Evolutionary conservation across 2,113 vertebrate species (phyloP).

Genomic region (Macroglossus sobrinus): DNA sequence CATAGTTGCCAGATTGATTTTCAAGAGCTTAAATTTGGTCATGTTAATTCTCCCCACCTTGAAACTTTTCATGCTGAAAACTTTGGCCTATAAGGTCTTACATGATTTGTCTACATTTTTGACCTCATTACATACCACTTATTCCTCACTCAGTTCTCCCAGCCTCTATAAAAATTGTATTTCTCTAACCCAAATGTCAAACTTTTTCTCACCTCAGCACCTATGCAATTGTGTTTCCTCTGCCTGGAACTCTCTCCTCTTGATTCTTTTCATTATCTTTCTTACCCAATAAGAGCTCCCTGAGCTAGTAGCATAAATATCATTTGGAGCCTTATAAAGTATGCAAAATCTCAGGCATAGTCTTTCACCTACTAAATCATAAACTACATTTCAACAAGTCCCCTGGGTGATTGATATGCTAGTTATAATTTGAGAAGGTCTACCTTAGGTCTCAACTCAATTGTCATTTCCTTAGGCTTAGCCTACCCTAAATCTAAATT

Average conservation of each 20-base stretch:
- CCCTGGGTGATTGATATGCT: neutral
- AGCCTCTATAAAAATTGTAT: neutral
- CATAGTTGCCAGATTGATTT: neutral
- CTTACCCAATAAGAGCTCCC: neutral
- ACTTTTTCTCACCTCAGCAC: neutral
- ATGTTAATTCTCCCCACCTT: neutral
- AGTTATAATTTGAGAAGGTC: neutral
- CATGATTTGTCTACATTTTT: neutral
- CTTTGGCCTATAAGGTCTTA: neutral
- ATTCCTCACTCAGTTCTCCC: neutral
- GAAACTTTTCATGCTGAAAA: neutral
- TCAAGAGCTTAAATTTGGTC: constrained; percentile 5
- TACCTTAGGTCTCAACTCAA: neutral
- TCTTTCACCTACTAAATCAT: neutral
- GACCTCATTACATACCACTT: neutral
- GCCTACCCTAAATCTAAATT: neutral
- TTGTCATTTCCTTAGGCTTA: neutral
- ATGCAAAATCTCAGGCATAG: neutral
- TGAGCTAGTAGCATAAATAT: neutral
- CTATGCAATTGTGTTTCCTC: neutral
- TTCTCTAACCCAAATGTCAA: neutral
- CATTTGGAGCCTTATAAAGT: neutral
- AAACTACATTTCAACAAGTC: neutral
- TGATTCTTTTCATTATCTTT: neutral
- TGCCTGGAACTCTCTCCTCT: neutral